Evolutionary conservation across 2,888 invertebrate genomes (phyloP), one percentile per base, ranked within the genome.

Genomic region (Brachynemurus nebulosus): DNA sequence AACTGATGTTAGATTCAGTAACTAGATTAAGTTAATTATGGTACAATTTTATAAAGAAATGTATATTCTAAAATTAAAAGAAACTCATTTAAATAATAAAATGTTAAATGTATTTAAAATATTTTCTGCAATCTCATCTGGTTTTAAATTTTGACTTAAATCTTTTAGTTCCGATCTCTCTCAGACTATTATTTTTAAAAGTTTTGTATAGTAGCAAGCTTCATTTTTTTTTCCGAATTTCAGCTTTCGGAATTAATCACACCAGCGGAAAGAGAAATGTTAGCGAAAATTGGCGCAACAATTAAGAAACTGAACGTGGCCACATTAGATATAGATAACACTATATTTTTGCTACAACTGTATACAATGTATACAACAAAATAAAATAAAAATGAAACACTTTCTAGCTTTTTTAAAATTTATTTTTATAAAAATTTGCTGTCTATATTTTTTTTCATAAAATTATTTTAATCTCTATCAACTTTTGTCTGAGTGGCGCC

Each of bases 221-320:
- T n/a, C n/a, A n/a, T n/a, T n/a, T n/a, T 45, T n/a, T 27, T 40
- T 39, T 41, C 44, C 52, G 50, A 48, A 53, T 66, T 67, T 35
- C 61, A 83, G 82, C 80, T 88, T 48, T 79, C 84, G 57, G 89
- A 89, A 59, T 84, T 89, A 54, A 75, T 92, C 45, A 88, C 91
- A 0, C 88, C 88, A 0, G 84, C 88, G 0, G 92, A 93, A 60
- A 70, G 76, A 43, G 75, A 79, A 46, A 75, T 86, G 20, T 67
- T 92, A 0, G 74, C 76, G 40, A 79, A 77, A 55, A 80, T 90
- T 0, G 81, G 85, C 58, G 71, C 69, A 39, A 75, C 76, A 23
- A 78, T 88, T 37, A 82, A 81, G 53, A 85, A 83, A 51, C 68
- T 92, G 23, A 82, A 81, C 51, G 72, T 75, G 7, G 79, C 84